Evolutionary conservation across 2,113 vertebrate genomes (phyloP).

Genomic region (Myotis brandtii): DNA sequence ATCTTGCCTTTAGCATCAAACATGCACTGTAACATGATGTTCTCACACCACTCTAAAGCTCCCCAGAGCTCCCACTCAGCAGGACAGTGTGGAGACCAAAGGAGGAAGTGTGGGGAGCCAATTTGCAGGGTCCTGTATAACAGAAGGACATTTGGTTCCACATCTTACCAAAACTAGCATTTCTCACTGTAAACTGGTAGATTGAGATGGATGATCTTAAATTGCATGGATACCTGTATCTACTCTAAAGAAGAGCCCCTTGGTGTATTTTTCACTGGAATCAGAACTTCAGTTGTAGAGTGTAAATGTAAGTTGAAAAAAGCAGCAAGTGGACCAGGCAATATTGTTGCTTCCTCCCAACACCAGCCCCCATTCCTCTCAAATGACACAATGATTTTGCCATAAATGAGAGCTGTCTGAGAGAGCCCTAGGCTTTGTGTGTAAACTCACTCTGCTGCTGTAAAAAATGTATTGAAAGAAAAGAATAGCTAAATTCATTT

Average conservation of each 20-base stretch:
- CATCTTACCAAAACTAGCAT: neutral
- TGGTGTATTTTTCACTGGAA: neutral
- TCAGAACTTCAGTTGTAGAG: neutral
- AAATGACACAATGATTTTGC: neutral
- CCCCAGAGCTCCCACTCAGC: neutral
- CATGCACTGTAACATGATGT: neutral
- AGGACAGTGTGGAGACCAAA: neutral
- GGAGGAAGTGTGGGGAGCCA: neutral
- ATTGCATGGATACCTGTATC: neutral
- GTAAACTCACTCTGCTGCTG: neutral
- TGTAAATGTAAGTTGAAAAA: neutral
- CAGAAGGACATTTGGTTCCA: neutral
- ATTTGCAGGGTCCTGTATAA: neutral
- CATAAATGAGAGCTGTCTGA: neutral
- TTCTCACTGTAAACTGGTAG: slow-evolving; percentile 13
- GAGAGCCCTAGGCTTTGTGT: neutral
- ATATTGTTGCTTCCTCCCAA: neutral
- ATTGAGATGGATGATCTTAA: slow-evolving; percentile 1
- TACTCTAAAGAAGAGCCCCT: neutral
- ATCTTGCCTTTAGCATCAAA: neutral
- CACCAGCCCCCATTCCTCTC: neutral
- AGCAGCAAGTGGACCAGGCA: neutral
- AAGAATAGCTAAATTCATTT: neutral
- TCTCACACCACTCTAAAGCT: neutral
- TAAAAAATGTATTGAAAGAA: slow-evolving; percentile 19